Evolutionary conservation across 1,140 invertebrate genomes (phyloP), one percentile per base, ranked within the genome.

Genomic region (Oedothorax gibbosus): DNA sequence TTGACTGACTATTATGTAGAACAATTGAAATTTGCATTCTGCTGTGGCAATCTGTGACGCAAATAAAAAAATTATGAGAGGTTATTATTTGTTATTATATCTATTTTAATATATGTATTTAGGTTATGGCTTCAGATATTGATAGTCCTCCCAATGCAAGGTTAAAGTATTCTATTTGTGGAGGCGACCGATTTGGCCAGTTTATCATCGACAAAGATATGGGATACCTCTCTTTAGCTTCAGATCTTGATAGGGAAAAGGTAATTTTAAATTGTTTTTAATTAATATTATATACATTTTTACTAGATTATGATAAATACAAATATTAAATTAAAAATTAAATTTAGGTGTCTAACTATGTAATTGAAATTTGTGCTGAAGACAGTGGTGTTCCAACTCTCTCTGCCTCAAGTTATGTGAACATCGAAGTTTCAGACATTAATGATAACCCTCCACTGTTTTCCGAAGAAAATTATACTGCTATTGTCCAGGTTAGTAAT

Each of bases 121-220:
- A 98, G 91, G 96, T 99, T 87, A 96, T 97, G 90, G 97, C 98
- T 50, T 96, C 96, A 76, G 98, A 99, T 91, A 96, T 96, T 89
- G 98, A 99, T 90, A 96, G 96, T 88, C 97, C 96, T 88, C 96
- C 96, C 18, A 97, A 97, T 90, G 97, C 97, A 91, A 93, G 96
- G 92, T 0, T 87, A 7, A 64, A 51, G 2, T 87, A 83, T 54
- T 66, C 75, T 8, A 85, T 87, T 56, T 66, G 71, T 78, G 73
- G 80, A n/a, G 87, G 83, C 12, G 87, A 86, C 78, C 50, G 72
- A 49, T 76, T 65, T 82, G 73, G 75, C 2, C 95, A 96, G 62
- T 95, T 95, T 87, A 96, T 96, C 89, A 96, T 95, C 89, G 95
- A 98, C 77, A 96, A 97, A 95, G 56, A 93, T 93, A 15, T 93